phyloP scores from a whole-genome alignment of 1,140 invertebrate genomes.

The Helicoverpa zea region DNA sequence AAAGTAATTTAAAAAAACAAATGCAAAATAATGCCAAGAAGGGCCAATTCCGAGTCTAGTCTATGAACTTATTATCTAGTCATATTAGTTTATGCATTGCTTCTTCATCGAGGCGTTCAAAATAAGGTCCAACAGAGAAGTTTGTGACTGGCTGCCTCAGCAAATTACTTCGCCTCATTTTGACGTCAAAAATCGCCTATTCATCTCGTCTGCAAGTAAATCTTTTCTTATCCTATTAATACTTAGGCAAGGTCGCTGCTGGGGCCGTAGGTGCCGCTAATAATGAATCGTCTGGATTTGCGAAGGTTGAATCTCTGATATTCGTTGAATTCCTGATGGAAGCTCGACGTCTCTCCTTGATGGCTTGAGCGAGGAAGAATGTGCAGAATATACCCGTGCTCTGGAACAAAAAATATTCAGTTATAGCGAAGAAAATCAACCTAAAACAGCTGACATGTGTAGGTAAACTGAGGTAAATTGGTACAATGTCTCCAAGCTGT shows the following conservation, averaged over 20 bases:
- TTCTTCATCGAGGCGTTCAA: too few relatives aligned
- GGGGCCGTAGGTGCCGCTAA: slow-evolving; percentile 74
- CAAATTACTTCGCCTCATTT: too few relatives aligned
- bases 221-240: slow-evolving; percentile 58
- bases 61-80: too few relatives aligned
- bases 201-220: not conserved
- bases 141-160: too few relatives aligned
- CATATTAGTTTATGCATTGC: too few relatives aligned
- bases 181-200: not conserved
- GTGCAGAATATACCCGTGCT: slow-evolving; percentile 83
- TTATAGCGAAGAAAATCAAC: not conserved
- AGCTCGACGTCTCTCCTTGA: slow-evolving; percentile 68
- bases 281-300: slow-evolving; percentile 75
- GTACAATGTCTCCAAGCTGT: too few relatives aligned
- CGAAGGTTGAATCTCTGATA: slow-evolving; percentile 68
- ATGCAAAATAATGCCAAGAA: too few relatives aligned
- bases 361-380: slow-evolving; percentile 80
- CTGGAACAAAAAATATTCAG: slow-evolving; percentile 69
- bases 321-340: slow-evolving; percentile 72
- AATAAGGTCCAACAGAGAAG: too few relatives aligned
- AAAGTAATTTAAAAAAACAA: too few relatives aligned
- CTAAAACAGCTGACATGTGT: too few relatives aligned
- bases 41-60: too few relatives aligned
- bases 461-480: too few relatives aligned
- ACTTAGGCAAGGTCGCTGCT: slow-evolving; percentile 76